Evolutionary conservation across 2,888 invertebrate species (phyloP).

Genomic region (Rhaphigaster nebulosa): DNA sequence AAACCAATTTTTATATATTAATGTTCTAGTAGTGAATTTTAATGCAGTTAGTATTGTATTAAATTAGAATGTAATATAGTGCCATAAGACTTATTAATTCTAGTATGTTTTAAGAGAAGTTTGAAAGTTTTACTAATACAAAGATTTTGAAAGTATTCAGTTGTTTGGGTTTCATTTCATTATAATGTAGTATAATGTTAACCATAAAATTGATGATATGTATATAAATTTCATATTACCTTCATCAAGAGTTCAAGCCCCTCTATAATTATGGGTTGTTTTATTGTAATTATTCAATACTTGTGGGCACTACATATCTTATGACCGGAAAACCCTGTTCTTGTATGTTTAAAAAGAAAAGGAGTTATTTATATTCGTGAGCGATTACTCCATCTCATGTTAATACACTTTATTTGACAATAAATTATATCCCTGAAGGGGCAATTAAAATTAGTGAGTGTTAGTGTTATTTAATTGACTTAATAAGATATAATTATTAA

Average conservation of each 20-base stretch:
- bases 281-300: too few relatives aligned
- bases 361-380: too few relatives aligned
- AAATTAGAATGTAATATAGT: background rate
- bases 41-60: background rate
- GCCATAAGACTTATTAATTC: background rate
- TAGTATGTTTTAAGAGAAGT: background rate
- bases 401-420: too few relatives aligned
- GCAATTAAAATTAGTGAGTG: too few relatives aligned
- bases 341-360: too few relatives aligned
- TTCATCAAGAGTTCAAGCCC: background rate
- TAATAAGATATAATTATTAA: too few relatives aligned
- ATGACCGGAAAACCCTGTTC: too few relatives aligned
- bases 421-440: too few relatives aligned
- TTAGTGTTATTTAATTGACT: too few relatives aligned
- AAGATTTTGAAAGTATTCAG: background rate
- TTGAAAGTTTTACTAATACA: background rate
- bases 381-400: too few relatives aligned
- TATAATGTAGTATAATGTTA: background rate
- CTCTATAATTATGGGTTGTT: too few relatives aligned
- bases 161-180: background rate
- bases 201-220: background rate
- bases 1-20: background rate
- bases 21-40: background rate
- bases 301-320: too few relatives aligned
- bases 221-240: background rate